Base-by-base conservation (phyloP, 1,140 invertebrate species). In the Rhagoletis zephyria region DNA sequence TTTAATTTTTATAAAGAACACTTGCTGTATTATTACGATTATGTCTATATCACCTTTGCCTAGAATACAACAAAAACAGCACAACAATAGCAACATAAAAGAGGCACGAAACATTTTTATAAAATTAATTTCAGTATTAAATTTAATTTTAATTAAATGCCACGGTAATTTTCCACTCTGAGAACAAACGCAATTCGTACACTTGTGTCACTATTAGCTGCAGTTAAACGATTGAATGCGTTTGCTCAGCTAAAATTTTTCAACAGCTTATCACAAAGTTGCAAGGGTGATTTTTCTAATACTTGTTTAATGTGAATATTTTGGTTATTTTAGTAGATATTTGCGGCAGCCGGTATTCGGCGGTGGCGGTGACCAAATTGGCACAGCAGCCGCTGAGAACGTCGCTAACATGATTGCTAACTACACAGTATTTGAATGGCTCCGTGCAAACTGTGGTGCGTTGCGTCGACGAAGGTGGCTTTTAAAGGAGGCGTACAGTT, bases 401-500 rank as follows among this genome's bases (percentile, higher is more conserved):
- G 70, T n/a, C n/a, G 12, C 2, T 5, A 4, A 48, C 48, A 81
- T 10, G 48, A n/a, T 81, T 59, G n/a, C n/a, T 7, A 30, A 30
- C 30, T 30, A 30, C 30, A 30, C 0, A 30, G 30, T 30, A 16
- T 81, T 14, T 12, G 74, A 45, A 74, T 74, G n/a, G 45, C 16
- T 74, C n/a, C 14, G 16, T 56, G 6, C 30, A 9, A 81, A 81
- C 74, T 81, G 74, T 10, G 3, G 48, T 19, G n/a, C n/a, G n/a
- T 56, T 9, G 5, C n/a, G 45, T 7, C 30, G 51, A 19, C 9
- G 74, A 56, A 81, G 74, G 74, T 56, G 48, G 74, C n/a, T 81
- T 81, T 81, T 81, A 81, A 81, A 81, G 67, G 10, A 74, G 67
- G 42, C 42, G 67, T 74, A 45, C 19, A 30, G 6, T 65, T 65